phyloP scores from a whole-genome alignment of 2,113 vertebrate genomes.

The Pelvicachromis taeniatus region DNA sequence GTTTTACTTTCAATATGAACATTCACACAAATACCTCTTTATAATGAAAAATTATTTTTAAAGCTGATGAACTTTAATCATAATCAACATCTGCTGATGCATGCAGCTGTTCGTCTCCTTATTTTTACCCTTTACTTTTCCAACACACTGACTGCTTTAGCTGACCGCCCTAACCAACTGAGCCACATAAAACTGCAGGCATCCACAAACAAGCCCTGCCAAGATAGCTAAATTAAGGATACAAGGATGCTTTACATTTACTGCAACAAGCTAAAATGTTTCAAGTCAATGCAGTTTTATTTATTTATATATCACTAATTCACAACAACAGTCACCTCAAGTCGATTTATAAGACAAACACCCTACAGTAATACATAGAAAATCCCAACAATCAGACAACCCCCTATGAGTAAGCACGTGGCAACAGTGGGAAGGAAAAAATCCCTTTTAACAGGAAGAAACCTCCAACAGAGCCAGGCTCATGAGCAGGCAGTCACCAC shows the following conservation, averaged over 20 bases:
- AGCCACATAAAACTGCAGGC: not conserved
- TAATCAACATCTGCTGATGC: not conserved
- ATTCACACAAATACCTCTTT: not conserved
- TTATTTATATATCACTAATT: not conserved
- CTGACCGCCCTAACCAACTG: rapidly evolving
- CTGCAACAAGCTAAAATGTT: not conserved
- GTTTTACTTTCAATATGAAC: not conserved
- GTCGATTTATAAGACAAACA: not conserved
- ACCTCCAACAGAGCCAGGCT: not conserved
- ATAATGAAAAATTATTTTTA: not conserved
- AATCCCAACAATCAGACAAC: not conserved
- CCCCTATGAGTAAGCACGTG: not conserved
- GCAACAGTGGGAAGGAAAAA: not conserved
- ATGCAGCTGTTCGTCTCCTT: not conserved
- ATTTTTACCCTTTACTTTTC: not conserved
- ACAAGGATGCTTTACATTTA: not conserved
- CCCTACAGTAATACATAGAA: not conserved
- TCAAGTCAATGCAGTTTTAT: not conserved
- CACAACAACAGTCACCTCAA: not conserved
- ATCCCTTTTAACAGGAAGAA: not conserved
- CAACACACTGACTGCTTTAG: not conserved
- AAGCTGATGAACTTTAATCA: not conserved
- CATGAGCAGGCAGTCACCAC: not conserved
- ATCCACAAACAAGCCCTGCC: not conserved
- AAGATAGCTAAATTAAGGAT: not conserved